Evolutionary conservation across 2,888 invertebrate genomes (phyloP).

Genomic region (Xestobium rufovillosum): DNA sequence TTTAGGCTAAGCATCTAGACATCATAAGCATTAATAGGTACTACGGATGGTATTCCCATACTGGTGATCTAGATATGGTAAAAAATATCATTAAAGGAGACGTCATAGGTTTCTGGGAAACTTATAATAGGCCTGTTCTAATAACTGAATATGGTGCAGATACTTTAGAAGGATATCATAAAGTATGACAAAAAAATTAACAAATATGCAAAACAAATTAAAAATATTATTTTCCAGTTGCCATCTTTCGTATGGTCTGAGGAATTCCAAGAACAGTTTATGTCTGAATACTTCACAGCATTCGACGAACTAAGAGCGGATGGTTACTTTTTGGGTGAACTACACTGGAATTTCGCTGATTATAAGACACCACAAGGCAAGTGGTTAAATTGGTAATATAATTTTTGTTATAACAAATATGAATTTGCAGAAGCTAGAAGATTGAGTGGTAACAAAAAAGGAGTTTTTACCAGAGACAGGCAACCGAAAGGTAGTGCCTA

Average conservation of each 20-base stretch:
- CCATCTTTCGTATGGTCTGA: no score
- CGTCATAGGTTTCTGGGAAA: conserved; percentile 67
- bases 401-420: conserved; percentile 6
- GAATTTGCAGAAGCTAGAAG: conserved; percentile 58
- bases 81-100: conserved; percentile 63
- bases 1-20: conserved; percentile 73
- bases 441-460: conserved; percentile 84
- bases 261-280: no score
- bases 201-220: no score
- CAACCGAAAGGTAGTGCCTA: conserved; percentile 88
- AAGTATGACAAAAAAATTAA: no score
- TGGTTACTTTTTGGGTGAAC: no score
- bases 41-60: conserved; percentile 85
- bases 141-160: conserved; percentile 97
- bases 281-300: no score
- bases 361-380: no score
- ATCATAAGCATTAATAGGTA: conserved; percentile 90
- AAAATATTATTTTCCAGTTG: no score
- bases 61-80: conserved; percentile 72
- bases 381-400: no score
- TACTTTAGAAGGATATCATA: conserved; percentile 83
- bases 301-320: no score
- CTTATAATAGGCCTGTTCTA: conserved; percentile 79
- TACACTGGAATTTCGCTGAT: no score
- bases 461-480: conserved; percentile 79